A percentile compares a stretch with the other conserved stretches of the same genome.
phyloP scores from a whole-genome alignment of 2,113 vertebrate species.

The Porphyrio hochstetteri region DNA sequence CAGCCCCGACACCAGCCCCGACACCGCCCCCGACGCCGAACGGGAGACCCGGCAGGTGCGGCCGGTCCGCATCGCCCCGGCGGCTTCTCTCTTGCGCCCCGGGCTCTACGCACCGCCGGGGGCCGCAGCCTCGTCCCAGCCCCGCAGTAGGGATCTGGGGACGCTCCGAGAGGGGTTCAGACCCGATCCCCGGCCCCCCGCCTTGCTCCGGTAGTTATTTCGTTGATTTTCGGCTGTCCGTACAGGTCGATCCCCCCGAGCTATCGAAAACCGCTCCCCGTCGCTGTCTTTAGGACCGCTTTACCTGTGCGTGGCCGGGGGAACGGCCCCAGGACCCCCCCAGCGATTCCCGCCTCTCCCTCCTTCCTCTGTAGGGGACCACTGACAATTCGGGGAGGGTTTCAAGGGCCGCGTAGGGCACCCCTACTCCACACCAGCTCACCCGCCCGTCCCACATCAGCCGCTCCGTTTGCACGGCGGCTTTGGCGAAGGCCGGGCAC shows the following conservation, averaged over 20 bases:
- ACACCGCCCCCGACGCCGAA: too few relatives aligned
- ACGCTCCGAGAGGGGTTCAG: neutral
- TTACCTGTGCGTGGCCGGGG: too few relatives aligned
- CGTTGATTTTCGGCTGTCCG: neutral
- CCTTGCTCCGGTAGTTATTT: neutral
- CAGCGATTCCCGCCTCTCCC: fast-evolving
- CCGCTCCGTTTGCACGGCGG: neutral
- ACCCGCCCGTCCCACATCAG: neutral
- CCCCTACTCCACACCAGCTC: too few relatives aligned
- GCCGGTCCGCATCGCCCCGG: neutral
- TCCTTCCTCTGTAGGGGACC: too few relatives aligned
- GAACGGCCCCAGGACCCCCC: neutral
- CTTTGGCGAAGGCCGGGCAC: neutral
- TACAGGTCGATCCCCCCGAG: neutral
- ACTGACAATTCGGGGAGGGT: neutral
- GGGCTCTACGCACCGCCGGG: neutral
- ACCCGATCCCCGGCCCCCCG: neutral
- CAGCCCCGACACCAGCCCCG: neutral
- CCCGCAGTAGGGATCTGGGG: neutral
- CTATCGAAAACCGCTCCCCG: neutral
- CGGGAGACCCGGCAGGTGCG: neutral
- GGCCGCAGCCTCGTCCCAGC: neutral
- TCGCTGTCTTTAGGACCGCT: neutral
- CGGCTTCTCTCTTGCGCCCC: too few relatives aligned
- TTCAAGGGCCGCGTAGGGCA: fast-evolving